phyloP scores from a whole-genome alignment of 2,888 invertebrate genomes.

The Lasioglossum vierecki region DNA sequence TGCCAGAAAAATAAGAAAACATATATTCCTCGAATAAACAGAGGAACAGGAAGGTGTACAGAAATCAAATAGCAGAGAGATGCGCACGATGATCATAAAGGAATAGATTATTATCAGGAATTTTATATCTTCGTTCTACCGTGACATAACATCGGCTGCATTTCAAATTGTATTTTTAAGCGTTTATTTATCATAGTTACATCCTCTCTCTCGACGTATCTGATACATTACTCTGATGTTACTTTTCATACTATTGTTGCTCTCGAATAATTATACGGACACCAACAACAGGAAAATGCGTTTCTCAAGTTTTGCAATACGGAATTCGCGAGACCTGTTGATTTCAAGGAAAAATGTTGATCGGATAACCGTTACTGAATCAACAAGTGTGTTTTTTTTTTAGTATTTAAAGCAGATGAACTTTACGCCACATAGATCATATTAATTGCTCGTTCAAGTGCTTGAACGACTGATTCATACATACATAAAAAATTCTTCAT shows the following conservation, averaged over 20 bases:
- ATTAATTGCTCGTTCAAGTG: conserved; percentile 27
- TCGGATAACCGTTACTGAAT: conserved; percentile 10
- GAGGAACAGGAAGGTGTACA: background rate
- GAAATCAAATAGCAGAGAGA: background rate
- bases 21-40: background rate
- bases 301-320: background rate
- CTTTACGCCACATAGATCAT: conserved; percentile 8
- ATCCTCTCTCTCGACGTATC: background rate
- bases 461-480: conserved; percentile 56
- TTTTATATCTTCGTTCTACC: background rate
- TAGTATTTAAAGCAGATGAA: background rate
- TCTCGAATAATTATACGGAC: background rate
- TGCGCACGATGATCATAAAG: background rate
- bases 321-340: background rate
- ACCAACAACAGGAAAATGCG: background rate
- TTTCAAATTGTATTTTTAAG: background rate
- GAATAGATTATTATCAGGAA: background rate
- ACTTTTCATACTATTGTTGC: background rate
- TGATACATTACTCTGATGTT: background rate
- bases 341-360: background rate
- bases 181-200: background rate
- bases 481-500: conserved; percentile 19
- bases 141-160: background rate
- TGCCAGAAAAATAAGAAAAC: background rate
- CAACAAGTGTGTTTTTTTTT: background rate